Percentiles rank a stretch among this genome's conserved stretches.
These are phyloP conservation scores for Leptopilina drosophilae DNA, from an alignment of 2,888 invertebrate genomes.

Conservation along the genomic window DNA sequence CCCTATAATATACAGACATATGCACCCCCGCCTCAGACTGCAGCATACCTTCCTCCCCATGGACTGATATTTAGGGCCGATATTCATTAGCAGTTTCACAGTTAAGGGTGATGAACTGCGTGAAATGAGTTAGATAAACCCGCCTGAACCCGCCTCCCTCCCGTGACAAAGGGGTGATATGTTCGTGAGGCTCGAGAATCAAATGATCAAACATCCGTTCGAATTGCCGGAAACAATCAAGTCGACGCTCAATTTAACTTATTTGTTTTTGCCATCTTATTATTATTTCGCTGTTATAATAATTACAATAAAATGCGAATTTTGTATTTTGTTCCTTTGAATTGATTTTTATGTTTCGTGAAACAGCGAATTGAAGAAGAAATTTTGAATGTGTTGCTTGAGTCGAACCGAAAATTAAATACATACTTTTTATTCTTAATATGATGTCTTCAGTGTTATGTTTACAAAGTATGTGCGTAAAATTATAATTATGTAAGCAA, in stretches of 20 bases:
- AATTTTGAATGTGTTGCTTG: no score
- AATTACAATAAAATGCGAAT: no score
- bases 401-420: no score
- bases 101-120: constrained; percentile 65
- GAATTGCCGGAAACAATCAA: neutral
- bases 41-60: constrained; percentile 65
- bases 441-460: no score
- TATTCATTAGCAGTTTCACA: constrained; percentile 76
- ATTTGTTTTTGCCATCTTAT: neutral
- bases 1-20: constrained; percentile 72
- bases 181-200: constrained; percentile 19
- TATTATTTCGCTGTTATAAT: neutral
- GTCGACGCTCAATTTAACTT: neutral
- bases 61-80: constrained; percentile 76
- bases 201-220: constrained; percentile 22
- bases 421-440: no score
- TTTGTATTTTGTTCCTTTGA: no score
- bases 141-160: constrained; percentile 22
- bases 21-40: constrained; percentile 61
- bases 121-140: constrained; percentile 54
- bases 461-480: neutral
- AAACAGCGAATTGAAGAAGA: no score
- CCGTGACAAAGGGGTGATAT: constrained; percentile 33
- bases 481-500: neutral
- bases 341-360: no score